These are phyloP conservation scores for Myotis planiceps DNA, from an alignment of 2,797 vertebrate species.

Conservation along the genomic window DNA sequence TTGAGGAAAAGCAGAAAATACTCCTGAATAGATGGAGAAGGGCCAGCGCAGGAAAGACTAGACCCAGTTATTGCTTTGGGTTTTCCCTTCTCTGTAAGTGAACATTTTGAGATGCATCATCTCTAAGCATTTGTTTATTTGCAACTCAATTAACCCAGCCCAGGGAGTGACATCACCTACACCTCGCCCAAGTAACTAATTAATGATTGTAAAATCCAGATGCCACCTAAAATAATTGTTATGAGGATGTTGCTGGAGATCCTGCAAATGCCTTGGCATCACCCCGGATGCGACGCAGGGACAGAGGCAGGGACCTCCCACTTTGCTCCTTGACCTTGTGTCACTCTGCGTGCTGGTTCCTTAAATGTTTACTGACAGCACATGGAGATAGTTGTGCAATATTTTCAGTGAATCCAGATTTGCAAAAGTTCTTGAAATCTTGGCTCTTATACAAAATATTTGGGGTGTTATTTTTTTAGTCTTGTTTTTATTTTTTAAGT, in stretches of 20 bases:
- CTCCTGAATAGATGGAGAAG: not conserved
- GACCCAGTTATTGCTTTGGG: not conserved
- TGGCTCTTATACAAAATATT: not conserved
- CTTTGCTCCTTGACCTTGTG: not conserved
- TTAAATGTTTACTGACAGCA: constrained; percentile 2
- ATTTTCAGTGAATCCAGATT: not conserved
- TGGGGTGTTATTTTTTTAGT: not conserved
- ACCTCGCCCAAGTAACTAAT: constrained; percentile 1
- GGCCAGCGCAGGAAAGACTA: not conserved
- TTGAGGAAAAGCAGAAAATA: not conserved
- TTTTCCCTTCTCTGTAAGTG: not conserved
- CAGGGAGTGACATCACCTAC: not conserved
- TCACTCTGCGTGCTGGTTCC: not conserved
- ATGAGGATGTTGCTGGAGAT: not conserved
- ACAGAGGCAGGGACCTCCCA: not conserved
- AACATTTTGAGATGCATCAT: not conserved
- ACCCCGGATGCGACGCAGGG: rapidly evolving
- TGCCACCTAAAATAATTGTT: constrained; percentile 17
- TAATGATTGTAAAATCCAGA: constrained; percentile 43
- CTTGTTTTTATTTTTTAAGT: not conserved
- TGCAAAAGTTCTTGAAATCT: constrained; percentile 35
- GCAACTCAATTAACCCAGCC: not conserved
- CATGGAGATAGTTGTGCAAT: not conserved
- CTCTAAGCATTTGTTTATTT: constrained; percentile 23
- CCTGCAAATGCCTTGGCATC: not conserved